Percentiles rank a stretch among this genome's conserved stretches.
Evolutionary conservation across 2,888 invertebrate species (phyloP).

Genomic region (Drepanosiphum platanoidis): DNA sequence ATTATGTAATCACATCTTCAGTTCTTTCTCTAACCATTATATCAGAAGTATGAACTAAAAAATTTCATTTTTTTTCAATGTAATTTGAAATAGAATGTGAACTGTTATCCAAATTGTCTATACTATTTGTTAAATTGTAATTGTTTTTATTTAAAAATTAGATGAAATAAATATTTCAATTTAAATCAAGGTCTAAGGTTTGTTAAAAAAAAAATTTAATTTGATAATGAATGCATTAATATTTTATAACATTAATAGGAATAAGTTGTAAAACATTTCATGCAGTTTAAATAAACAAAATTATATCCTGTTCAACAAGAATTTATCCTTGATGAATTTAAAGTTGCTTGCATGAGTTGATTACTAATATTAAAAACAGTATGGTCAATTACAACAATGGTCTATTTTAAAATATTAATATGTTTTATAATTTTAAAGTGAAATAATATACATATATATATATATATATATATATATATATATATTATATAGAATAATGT

Average conservation of each 20-base stretch:
- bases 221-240: too few relatives aligned
- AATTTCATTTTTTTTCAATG: too few relatives aligned
- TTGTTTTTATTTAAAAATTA: background rate
- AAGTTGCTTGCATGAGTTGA: conserved; percentile 31
- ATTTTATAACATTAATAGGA: conserved; percentile 44
- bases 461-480: too few relatives aligned
- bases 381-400: background rate
- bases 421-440: too few relatives aligned
- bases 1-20: too few relatives aligned
- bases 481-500: too few relatives aligned
- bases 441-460: too few relatives aligned
- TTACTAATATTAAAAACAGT: conserved; percentile 31
- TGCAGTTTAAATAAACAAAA: conserved; percentile 42
- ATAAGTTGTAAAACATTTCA: conserved; percentile 31
- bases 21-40: too few relatives aligned
- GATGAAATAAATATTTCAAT: background rate
- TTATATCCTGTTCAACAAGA: conserved; percentile 42
- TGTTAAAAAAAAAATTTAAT: background rate
- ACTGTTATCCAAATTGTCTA: too few relatives aligned
- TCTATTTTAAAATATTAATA: background rate
- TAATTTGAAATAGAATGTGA: too few relatives aligned
- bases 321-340: conserved; percentile 53
- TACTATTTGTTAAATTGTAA: too few relatives aligned
- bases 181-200: conserved; percentile 6
- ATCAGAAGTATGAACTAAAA: too few relatives aligned